Conservation (phyloP, 2,888 invertebrate genomes). For the Fragum sueziense region DNA sequence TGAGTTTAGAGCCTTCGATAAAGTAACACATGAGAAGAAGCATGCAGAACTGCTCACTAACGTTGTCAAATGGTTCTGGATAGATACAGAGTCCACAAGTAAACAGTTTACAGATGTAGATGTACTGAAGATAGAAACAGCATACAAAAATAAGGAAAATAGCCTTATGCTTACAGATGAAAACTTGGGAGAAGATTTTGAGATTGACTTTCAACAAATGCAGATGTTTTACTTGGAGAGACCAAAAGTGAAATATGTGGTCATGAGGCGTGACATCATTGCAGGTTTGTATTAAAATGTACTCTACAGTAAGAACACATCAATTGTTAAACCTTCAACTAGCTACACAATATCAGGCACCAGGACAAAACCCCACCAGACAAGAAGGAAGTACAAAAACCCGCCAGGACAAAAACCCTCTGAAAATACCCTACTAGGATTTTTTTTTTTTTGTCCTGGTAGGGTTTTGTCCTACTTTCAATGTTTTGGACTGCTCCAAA, state of each 20-base stretch:
- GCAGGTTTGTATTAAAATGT: slow-evolving; percentile 52
- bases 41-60: slow-evolving; percentile 35
- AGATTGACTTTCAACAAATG: slow-evolving; percentile 56
- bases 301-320: too few species aligned
- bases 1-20: slow-evolving; percentile 16
- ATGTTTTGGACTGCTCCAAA: too few species aligned
- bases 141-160: slow-evolving; percentile 44
- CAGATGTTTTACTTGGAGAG: slow-evolving; percentile 49
- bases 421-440: too few species aligned
- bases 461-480: too few species aligned
- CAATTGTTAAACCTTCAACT: too few species aligned
- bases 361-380: too few species aligned
- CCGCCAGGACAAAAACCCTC: too few species aligned
- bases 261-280: slow-evolving; percentile 54
- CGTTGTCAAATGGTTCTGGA: slow-evolving; percentile 52
- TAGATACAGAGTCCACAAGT: slow-evolving; percentile 28
- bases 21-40: slow-evolving; percentile 25
- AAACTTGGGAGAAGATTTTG: slow-evolving; percentile 34
- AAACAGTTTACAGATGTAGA: slow-evolving; percentile 33
- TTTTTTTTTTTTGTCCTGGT: too few species aligned
- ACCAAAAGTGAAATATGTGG: slow-evolving; percentile 33
- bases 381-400: too few species aligned
- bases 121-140: slow-evolving; percentile 59
- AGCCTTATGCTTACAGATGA: slow-evolving; percentile 36
- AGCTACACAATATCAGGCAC: too few species aligned